Evolutionary conservation across 1,140 invertebrate genomes (phyloP), one percentile per base, ranked within the genome.

Genomic region (Aphis craccivora): DNA sequence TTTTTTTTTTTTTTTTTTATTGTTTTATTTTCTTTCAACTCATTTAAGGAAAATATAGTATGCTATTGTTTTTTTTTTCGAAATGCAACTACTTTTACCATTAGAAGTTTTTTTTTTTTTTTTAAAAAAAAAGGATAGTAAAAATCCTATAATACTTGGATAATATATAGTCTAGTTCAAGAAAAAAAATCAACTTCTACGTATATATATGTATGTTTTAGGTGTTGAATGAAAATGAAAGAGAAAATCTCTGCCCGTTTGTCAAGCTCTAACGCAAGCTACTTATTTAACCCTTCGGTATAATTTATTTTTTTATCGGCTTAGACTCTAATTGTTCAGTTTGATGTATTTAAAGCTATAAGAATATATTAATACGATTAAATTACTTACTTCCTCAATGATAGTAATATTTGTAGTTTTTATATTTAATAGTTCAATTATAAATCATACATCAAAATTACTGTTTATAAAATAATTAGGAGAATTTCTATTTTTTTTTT

Each of bases 11-110:
- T 76, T 76, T 9, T 60, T 60, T 60, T 6, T 60, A 30, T 60
- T 60, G 25, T 60, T 60, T 60, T 60, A 25, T 30, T 30, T 8
- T 2, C 25, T 30, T 30, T 60, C 30, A 76, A 76, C 60, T 76
- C 60, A 76, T 76, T 76, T 76, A 76, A 76, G 14, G 60, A 76
- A n/a, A 76, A 76, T 76, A 76, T 76, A 76, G 30, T n/a, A 22
- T n/a, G 30, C 30, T 6, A 76, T 76, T n/a, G 30, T 76, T 76
- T 67, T 76, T 76, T 67, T 76, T 67, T 76, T 76, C 60, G n/a
- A n/a, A n/a, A 76, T 20, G n/a, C 60, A 67, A 76, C 60, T 76
- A 76, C 60, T 76, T 67, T 76, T n/a, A 76, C 60, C 60, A 76
- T 76, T 76, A 76, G 30, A 76, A 35, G 30, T 51, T 51, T 51